Evolutionary conservation across 2,113 vertebrate genomes (phyloP).

Genomic region (Bujurquina vittata): DNA sequence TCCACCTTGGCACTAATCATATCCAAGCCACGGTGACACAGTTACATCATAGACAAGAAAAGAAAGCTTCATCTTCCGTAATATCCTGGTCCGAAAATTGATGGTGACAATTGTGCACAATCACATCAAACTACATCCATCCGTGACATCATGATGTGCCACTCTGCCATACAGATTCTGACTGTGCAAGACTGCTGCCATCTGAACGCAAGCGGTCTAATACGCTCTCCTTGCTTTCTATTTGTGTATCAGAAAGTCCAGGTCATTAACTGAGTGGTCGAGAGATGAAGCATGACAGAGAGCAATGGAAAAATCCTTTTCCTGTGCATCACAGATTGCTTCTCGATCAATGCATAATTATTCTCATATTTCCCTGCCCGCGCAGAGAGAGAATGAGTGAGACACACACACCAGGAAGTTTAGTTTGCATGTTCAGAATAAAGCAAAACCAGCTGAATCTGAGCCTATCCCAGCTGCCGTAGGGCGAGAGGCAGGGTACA

Average conservation of each 20-base stretch:
- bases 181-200: not conserved
- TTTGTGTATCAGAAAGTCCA: slow-evolving; percentile 1
- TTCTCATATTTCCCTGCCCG: not conserved
- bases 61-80: not conserved
- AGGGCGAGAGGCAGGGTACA: too few species aligned
- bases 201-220: not conserved
- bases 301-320: slow-evolving; percentile 2
- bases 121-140: not conserved
- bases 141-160: not conserved
- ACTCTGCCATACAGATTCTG: not conserved
- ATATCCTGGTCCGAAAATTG: not conserved
- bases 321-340: not conserved
- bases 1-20: not conserved
- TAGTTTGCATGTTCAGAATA: not conserved
- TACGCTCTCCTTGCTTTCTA: not conserved
- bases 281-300: not conserved
- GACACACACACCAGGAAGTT: not conserved
- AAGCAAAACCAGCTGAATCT: not conserved
- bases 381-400: not conserved
- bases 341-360: not conserved
- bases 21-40: not conserved
- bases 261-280: not conserved
- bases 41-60: not conserved
- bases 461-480: too few species aligned
- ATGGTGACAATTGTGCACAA: slow-evolving; percentile 18